A percentile compares a stretch with the other conserved stretches of the same genome.
Evolutionary conservation across 1,140 invertebrate genomes (phyloP).

Genomic region (Hyles euphorbiae): DNA sequence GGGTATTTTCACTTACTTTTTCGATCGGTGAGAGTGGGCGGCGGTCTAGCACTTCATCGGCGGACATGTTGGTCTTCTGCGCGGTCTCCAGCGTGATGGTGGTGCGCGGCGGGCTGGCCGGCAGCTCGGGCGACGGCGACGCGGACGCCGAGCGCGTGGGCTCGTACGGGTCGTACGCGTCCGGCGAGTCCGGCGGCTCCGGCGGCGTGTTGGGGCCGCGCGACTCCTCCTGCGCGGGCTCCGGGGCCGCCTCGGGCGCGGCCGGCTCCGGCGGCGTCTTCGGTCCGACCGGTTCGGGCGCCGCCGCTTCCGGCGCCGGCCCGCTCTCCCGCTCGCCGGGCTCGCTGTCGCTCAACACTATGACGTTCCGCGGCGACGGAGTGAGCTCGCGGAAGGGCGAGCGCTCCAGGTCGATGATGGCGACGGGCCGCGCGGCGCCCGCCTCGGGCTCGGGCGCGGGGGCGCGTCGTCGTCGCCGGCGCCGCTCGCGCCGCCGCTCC

Average conservation of each 20-base stretch:
- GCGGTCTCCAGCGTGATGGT: constrained; percentile 61
- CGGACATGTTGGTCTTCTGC: constrained; percentile 72
- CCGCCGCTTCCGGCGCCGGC: constrained; percentile 9
- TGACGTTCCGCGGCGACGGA: constrained; percentile 86
- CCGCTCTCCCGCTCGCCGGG: constrained; percentile 73
- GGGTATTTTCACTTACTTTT: constrained; percentile 40
- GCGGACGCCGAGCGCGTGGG: constrained; percentile 88
- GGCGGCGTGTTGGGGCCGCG: constrained; percentile 79
- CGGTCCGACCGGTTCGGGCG: constrained; percentile 13
- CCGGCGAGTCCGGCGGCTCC: constrained; percentile 79
- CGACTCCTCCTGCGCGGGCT: constrained; percentile 63
- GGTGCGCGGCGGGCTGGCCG: constrained; percentile 43
- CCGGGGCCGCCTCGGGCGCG: constrained; percentile 57
- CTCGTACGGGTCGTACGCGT: constrained; percentile 92
- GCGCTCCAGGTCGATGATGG: constrained; percentile 89
- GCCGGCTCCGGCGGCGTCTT: constrained; percentile 37
- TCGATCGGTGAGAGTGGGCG: constrained; percentile 64
- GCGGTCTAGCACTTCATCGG: constrained; percentile 63
- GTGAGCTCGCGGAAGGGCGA: constrained; percentile 89
- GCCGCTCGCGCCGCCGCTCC: constrained; percentile 62
- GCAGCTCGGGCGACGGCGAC: constrained; percentile 73
- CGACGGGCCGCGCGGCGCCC: constrained; percentile 80
- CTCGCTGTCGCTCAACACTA: constrained; percentile 88
- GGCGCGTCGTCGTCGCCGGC: constrained; percentile 29
- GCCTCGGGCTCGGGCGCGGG: constrained; percentile 33